Evolutionary conservation across 2,888 invertebrate species (phyloP).

Genomic region (Lumbricus terrestris): DNA sequence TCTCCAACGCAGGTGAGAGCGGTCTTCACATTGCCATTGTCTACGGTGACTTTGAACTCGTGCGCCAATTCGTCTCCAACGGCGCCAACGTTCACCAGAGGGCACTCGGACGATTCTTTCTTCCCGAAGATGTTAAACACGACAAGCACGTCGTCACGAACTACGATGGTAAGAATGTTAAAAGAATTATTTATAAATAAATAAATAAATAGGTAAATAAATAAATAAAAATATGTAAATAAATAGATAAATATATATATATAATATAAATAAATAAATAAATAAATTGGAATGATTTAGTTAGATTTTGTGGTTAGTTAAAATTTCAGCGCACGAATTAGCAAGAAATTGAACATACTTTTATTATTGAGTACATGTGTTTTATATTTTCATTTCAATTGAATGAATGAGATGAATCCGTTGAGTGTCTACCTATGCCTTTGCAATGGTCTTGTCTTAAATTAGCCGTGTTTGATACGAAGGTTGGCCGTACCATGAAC

Average conservation of each 20-base stretch:
- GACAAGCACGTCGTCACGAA: slow-evolving; percentile 67
- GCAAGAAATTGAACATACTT: too few relatives aligned
- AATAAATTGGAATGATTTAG: too few relatives aligned
- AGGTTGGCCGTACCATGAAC: too few relatives aligned
- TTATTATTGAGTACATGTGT: too few relatives aligned
- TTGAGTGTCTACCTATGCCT: too few relatives aligned
- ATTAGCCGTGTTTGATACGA: too few relatives aligned
- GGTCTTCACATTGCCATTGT: slow-evolving; percentile 93
- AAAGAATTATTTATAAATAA: slow-evolving; percentile 11
- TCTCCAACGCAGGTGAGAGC: slow-evolving; percentile 72
- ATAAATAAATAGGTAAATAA: not conserved
- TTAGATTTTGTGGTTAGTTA: not conserved
- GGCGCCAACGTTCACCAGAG: slow-evolving; percentile 89
- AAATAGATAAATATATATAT: too few relatives aligned
- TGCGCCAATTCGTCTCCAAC: slow-evolving; percentile 85
- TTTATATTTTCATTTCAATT: too few relatives aligned
- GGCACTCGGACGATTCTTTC: slow-evolving; percentile 90
- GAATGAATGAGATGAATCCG: too few relatives aligned
- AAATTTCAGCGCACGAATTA: not conserved
- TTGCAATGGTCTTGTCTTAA: too few relatives aligned
- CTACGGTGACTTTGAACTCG: slow-evolving; percentile 90
- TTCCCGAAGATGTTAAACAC: slow-evolving; percentile 87
- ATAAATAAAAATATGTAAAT: not conserved
- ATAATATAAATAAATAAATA: not conserved
- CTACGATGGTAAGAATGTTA: slow-evolving; percentile 69